A percentile compares a stretch with the other conserved stretches of the same genome.
These are phyloP conservation scores for Eristalis intricaria DNA, from an alignment of 2,888 invertebrate species.

Conservation along the genomic window DNA sequence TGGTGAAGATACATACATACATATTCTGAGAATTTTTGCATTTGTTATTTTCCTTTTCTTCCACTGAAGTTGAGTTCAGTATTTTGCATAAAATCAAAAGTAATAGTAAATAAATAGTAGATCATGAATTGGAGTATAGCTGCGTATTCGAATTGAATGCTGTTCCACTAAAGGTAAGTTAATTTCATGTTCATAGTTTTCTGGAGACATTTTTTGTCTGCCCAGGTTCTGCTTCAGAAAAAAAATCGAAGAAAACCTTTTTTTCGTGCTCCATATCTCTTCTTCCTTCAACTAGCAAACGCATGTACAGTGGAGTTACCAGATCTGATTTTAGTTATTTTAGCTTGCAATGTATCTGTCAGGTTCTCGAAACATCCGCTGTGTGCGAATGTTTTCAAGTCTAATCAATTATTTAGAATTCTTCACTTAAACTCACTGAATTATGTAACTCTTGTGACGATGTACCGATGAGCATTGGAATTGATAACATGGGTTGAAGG, in stretches of 20 bases:
- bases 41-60: conserved; percentile 31
- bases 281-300: background rate
- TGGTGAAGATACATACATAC: conserved; percentile 5
- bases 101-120: conserved; percentile 61
- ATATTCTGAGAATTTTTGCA: conserved; percentile 24
- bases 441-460: background rate
- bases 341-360: background rate
- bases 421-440: background rate
- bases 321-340: background rate
- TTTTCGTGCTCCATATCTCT: conserved; percentile 18
- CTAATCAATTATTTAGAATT: background rate
- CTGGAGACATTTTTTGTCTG: background rate
- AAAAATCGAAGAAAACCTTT: conserved; percentile 48
- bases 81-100: conserved; percentile 2
- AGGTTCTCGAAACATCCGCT: background rate
- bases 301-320: conserved; percentile 16
- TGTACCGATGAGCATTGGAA: background rate
- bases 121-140: conserved; percentile 5
- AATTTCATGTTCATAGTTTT: background rate
- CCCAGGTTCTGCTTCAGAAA: conserved; percentile 14
- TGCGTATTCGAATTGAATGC: conserved; percentile 2
- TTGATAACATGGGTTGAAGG: background rate
- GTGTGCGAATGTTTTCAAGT: background rate
- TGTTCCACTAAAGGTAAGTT: background rate
- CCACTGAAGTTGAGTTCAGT: background rate